These are phyloP conservation scores for Saccostrea echinata DNA, from an alignment of 1,140 invertebrate genomes.

Conservation along the genomic window DNA sequence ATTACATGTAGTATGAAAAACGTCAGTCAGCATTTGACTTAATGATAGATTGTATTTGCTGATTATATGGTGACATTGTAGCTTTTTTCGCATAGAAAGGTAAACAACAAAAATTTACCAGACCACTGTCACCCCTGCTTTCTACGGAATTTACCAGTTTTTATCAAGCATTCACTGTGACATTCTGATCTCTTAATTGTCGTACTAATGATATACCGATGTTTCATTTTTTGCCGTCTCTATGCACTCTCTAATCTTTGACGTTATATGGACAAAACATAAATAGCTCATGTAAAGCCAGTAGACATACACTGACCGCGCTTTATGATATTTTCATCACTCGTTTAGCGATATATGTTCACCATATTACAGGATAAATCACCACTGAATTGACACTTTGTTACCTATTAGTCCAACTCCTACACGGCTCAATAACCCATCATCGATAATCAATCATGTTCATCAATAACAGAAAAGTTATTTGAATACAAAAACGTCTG, in stretches of 20 bases:
- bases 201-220: conserved; percentile 10
- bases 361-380: background rate
- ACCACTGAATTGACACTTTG: background rate
- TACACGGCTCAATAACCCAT: background rate
- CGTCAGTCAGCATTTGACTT: too few species aligned
- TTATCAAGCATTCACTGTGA: background rate
- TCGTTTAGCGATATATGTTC: background rate
- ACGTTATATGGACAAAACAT: conserved; percentile 1
- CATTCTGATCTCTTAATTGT: background rate
- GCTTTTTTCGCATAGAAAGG: too few species aligned
- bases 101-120: background rate
- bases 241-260: background rate
- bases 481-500: conserved; percentile 4
- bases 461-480: conserved; percentile 8
- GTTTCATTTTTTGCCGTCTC: background rate
- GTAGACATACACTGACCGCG: background rate
- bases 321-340: background rate
- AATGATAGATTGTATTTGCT: too few species aligned
- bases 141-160: background rate
- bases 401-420: background rate
- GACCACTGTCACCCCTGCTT: background rate
- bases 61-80: too few species aligned
- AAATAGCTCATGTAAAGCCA: conserved; percentile 22
- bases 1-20: too few species aligned
- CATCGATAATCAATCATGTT: conserved; percentile 34